Conservation (phyloP, 2,888 invertebrate genomes). For the Linyphia triangularis region DNA sequence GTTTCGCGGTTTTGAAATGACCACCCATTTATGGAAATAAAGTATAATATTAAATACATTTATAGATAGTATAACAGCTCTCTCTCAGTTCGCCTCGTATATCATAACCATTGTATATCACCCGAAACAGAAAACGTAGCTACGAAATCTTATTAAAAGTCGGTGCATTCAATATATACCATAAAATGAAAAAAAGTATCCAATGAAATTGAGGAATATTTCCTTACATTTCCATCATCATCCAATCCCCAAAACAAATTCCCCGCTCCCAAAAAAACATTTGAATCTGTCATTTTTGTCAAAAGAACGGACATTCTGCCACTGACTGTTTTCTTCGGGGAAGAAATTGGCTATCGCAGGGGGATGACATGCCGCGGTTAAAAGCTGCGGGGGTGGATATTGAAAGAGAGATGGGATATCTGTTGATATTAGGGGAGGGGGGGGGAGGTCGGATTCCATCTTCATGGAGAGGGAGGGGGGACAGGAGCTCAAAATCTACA, state of each 20-base stretch:
- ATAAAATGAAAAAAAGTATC: no score
- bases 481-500: conserved; percentile 39
- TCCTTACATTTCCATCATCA: not conserved
- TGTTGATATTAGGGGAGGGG: conserved; percentile 41
- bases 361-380: no score
- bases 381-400: not conserved
- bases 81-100: no score
- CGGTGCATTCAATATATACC: no score
- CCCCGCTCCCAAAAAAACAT: not conserved
- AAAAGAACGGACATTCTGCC: not conserved
- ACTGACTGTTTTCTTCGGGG: not conserved
- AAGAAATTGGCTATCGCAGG: not conserved
- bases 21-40: no score
- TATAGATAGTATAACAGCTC: no score
- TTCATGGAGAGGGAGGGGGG: no score
- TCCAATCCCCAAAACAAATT: not conserved
- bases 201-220: not conserved
- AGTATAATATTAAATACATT: no score
- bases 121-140: no score
- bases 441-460: conserved; percentile 13
- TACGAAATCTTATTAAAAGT: no score
- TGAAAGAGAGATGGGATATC: conserved; percentile 13
- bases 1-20: no score
- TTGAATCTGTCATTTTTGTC: not conserved
- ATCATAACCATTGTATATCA: no score